A percentile compares a stretch with the other conserved stretches of the same genome.
Conservation (phyloP, 2,888 invertebrate species). For the Neoaliturus tenellus region DNA sequence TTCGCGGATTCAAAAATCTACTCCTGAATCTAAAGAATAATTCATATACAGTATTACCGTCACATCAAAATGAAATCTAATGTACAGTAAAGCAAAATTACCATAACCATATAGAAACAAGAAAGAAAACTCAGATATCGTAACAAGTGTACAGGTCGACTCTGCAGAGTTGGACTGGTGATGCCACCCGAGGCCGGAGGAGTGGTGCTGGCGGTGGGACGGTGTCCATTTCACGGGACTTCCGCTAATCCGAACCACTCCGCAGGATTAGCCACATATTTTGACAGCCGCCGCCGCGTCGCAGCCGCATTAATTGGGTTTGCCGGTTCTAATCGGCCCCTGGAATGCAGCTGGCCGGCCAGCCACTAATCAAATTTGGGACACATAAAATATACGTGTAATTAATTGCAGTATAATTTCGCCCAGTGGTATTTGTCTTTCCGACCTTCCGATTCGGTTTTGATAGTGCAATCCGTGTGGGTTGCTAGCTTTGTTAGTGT, state of each 20-base stretch:
- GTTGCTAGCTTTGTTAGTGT: neutral
- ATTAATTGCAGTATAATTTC: conserved; percentile 32
- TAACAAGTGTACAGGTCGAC: too few relatives aligned
- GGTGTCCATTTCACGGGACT: neutral
- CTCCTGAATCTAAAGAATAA: too few relatives aligned
- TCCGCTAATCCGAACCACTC: neutral
- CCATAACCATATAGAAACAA: too few relatives aligned
- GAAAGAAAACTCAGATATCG: too few relatives aligned
- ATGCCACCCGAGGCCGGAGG: neutral
- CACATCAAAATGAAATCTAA: too few relatives aligned
- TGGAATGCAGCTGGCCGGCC: neutral
- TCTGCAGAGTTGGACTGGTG: too few relatives aligned
- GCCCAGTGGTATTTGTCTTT: conserved; percentile 1
- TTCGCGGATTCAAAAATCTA: too few relatives aligned
- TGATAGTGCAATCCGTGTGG: neutral
- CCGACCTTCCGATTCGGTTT: neutral
- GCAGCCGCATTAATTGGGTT: conserved; percentile 1
- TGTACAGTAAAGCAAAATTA: too few relatives aligned
- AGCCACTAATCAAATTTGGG: conserved; percentile 31
- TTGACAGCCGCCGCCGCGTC: neutral
- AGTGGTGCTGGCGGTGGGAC: neutral
- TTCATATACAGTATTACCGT: too few relatives aligned
- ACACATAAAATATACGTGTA: conserved; percentile 29
- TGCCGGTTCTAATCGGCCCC: neutral
- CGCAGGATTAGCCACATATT: conserved; percentile 12